Evolutionary conservation across 2,888 invertebrate genomes (phyloP), one percentile per base, ranked within the genome.

Genomic region (Brenthis daphne): DNA sequence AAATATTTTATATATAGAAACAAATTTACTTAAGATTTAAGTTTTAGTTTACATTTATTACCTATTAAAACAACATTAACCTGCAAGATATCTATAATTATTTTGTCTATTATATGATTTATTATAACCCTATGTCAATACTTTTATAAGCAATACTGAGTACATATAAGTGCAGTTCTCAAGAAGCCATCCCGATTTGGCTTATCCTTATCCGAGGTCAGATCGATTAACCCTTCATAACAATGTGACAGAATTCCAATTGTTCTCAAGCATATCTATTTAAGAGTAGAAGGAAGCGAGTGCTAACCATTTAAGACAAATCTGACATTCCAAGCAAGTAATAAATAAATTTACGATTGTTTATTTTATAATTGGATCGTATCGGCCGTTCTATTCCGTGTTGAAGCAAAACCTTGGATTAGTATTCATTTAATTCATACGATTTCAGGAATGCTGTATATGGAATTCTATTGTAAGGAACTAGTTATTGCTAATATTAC

Each of bases 341-440:
- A 67, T 67, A 50, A 67, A 67, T 69, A 67, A 63, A 66, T 66
- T 67, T 53, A 55, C 58, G 66, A 69, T 65, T 67, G 72, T 72
- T 72, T 67, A 69, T 69, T 65, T 67, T 65, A 65, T 65, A 67
- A 67, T 67, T 70, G 70, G 60, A 61, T 61, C 60, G 64, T 60
- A 69, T 64, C 53, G 53, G 53, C 55, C 58, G 29, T 56, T 68
- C 68, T 68, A 55, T 71, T 68, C 68, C 71, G 63, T 43, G 58
- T 67, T 58, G 48, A 16, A 57, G 58, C 24, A 51, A 24, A 68
- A 63, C 71, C 71, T 71, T 71, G 65, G 63, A 71, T 65, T 24
- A 61, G 37, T 67, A 67, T 67, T 61, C 60, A 67, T 67, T 43
- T 50, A 53, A 63, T 68, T 65, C 50, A 57, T 64, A 67, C 56